These are phyloP conservation scores for Aphaenogaster floridana DNA, from an alignment of 1,140 invertebrate genomes.

Conservation along the genomic window DNA sequence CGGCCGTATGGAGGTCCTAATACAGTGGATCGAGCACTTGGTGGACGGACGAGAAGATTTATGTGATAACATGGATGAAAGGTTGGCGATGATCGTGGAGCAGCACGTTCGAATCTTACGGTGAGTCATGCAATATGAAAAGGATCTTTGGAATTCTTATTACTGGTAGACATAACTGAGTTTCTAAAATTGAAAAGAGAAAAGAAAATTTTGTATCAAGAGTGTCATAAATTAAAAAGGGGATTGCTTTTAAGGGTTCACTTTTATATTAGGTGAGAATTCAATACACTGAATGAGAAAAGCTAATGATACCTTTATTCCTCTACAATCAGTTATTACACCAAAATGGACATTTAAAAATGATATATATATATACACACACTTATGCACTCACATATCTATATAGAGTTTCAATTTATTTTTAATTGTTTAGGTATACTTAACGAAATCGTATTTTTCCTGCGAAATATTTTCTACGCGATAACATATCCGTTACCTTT, in stretches of 20 bases:
- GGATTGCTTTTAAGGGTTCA: no score
- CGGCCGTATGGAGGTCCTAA: constrained; percentile 78
- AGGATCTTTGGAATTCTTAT: no score
- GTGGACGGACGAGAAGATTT: constrained; percentile 56
- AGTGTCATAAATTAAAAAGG: no score
- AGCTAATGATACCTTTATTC: no score
- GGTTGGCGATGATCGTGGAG: constrained; percentile 74
- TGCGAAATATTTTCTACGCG: neutral
- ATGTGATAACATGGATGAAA: constrained; percentile 43
- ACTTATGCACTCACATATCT: neutral
- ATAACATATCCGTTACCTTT: constrained; percentile 14
- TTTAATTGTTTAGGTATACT: neutral
- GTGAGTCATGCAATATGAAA: constrained; percentile 40
- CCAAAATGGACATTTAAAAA: no score
- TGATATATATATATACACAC: no score
- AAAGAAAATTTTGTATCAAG: no score
- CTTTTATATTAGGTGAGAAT: no score
- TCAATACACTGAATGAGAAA: no score
- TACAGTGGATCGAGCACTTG: constrained; percentile 67
- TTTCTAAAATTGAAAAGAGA: no score
- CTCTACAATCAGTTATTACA: no score
- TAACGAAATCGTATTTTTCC: neutral
- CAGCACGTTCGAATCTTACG: constrained; percentile 74
- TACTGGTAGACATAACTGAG: no score
- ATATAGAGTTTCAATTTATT: neutral